phyloP scores from a whole-genome alignment of 2,888 invertebrate genomes.

The Corythucha ciliata region DNA sequence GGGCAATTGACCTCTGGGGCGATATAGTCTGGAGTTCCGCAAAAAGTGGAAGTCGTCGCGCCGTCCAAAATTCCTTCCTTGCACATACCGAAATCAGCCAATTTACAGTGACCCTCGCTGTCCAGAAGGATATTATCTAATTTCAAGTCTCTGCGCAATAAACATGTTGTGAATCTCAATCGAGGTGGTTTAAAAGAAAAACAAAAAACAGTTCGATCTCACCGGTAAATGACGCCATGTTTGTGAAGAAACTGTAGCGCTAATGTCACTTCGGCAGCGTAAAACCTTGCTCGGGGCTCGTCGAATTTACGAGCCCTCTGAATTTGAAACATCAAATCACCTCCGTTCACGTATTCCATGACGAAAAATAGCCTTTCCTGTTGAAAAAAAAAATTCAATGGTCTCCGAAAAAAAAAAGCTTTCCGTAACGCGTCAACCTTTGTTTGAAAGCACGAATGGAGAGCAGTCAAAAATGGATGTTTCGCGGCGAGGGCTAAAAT shows the following conservation, averaged over 20 bases:
- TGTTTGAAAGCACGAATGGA: conserved; percentile 96
- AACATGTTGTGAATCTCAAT: too few relatives aligned
- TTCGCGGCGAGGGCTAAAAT: conserved; percentile 93
- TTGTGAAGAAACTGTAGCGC: conserved; percentile 94
- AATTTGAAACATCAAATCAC: conserved; percentile 98
- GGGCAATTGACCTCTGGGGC: conserved; percentile 69
- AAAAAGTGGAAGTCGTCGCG: conserved; percentile 89
- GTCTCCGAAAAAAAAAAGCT: not conserved
- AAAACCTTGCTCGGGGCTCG: conserved; percentile 88
- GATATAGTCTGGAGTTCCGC: conserved; percentile 99
- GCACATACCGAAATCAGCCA: conserved; percentile 97
- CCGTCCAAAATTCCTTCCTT: conserved; percentile 91
- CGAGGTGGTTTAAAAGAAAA: too few relatives aligned
- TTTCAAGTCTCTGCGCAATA: conserved; percentile 74
- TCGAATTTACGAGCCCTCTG: conserved; percentile 97
- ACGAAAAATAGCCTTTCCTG: conserved; percentile 93
- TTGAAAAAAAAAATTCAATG: conserved; percentile 22
- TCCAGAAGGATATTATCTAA: conserved; percentile 96
- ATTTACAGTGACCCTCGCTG: conserved; percentile 87
- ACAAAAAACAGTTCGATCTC: conserved; percentile 18
- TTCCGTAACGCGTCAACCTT: conserved; percentile 46
- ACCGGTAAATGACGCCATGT: conserved; percentile 90
- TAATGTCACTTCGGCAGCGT: conserved; percentile 96
- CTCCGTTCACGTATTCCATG: conserved; percentile 99
- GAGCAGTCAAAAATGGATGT: conserved; percentile 94